Percentiles rank a stretch among this genome's conserved stretches.
Conservation (phyloP, 2,888 invertebrate species). For the Taenaris catops region DNA sequence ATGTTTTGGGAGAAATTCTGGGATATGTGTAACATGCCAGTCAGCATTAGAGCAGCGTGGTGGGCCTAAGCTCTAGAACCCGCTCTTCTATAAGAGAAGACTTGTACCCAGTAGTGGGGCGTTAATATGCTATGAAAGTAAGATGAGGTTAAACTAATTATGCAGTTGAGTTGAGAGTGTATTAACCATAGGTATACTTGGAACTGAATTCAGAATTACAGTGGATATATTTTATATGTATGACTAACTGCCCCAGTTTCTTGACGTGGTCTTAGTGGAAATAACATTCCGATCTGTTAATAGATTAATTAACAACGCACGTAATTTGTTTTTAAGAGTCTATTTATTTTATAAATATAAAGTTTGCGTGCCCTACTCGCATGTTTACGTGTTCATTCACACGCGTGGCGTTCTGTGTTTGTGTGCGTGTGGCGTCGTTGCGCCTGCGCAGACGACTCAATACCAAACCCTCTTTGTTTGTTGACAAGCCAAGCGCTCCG, state of each 20-base stretch:
- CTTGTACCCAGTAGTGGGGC: not conserved
- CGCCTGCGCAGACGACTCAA: slow-evolving; percentile 58
- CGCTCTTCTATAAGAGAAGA: not conserved
- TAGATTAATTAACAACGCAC: no score
- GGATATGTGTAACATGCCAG: not conserved
- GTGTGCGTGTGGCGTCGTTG: slow-evolving; percentile 54
- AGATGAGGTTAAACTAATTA: no score
- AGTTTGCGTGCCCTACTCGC: slow-evolving; percentile 33
- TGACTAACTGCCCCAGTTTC: no score
- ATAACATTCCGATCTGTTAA: no score
- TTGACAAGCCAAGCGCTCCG: slow-evolving; percentile 60
- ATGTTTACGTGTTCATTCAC: slow-evolving; percentile 73
- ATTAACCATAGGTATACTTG: no score
- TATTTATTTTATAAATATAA: slow-evolving; percentile 19
- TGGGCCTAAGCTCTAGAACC: not conserved
- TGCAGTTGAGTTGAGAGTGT: no score
- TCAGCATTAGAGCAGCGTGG: not conserved
- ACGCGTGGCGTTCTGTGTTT: slow-evolving; percentile 45
- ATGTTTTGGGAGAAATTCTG: not conserved
- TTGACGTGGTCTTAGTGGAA: no score
- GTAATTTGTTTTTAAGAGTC: no score
- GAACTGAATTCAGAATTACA: no score
- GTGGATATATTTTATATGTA: no score
- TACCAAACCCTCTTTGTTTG: slow-evolving; percentile 73
- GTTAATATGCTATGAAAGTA: no score